Conservation (phyloP, 2,888 invertebrate species). For the Dugesia japonica region DNA sequence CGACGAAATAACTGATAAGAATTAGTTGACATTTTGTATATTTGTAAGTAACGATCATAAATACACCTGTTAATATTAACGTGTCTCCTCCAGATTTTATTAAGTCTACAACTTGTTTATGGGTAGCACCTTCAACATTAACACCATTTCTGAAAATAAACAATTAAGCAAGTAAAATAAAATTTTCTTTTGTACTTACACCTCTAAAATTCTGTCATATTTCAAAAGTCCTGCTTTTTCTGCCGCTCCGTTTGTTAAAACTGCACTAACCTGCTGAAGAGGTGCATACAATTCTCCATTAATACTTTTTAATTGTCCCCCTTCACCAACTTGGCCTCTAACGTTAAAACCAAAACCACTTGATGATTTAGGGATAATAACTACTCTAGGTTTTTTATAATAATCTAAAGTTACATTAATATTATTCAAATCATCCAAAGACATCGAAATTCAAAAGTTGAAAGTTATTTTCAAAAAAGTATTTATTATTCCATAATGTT, state of each 20-base stretch:
- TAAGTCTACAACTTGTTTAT: slow-evolving; percentile 94
- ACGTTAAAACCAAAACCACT: slow-evolving; percentile 96
- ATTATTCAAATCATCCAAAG: background rate
- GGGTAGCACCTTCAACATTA: slow-evolving; percentile 96
- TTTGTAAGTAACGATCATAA: background rate
- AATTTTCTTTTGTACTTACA: slow-evolving; percentile 60
- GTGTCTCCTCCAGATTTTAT: slow-evolving; percentile 96
- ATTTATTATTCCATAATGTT: slow-evolving; percentile 1
- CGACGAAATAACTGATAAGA: background rate
- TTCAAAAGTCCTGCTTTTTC: slow-evolving; percentile 89
- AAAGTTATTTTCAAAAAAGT: slow-evolving; percentile 2
- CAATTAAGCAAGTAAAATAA: background rate
- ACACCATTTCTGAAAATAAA: slow-evolving; percentile 69
- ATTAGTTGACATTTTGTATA: background rate
- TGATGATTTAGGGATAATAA: slow-evolving; percentile 45
- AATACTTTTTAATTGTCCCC: slow-evolving; percentile 88
- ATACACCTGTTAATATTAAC: slow-evolving; percentile 65
- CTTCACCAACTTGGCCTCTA: slow-evolving; percentile 96
- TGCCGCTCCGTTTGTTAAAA: slow-evolving; percentile 82
- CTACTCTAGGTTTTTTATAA: slow-evolving; percentile 40
- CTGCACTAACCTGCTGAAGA: slow-evolving; percentile 96
- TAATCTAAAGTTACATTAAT: background rate
- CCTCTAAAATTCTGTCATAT: slow-evolving; percentile 94
- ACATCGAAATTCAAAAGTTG: too few relatives aligned
- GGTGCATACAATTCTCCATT: slow-evolving; percentile 98